These are phyloP conservation scores for Enteromius fasciolatus DNA, from an alignment of 2,797 vertebrate species.

Conservation along the genomic window DNA sequence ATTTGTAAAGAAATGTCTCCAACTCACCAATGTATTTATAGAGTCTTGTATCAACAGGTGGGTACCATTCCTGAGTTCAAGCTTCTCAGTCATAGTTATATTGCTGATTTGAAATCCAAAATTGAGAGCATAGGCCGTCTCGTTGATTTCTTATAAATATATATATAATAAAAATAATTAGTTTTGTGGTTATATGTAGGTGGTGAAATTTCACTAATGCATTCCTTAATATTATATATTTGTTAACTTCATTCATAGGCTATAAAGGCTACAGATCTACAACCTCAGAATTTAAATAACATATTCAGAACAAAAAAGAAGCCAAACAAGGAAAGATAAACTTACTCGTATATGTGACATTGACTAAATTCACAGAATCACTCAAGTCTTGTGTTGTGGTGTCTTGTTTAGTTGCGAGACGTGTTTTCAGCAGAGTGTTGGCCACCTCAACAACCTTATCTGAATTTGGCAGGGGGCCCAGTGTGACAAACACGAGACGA, in stretches of 20 bases:
- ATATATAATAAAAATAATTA: background rate
- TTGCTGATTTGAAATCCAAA: constrained; percentile 52
- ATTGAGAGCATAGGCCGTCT: constrained; percentile 34
- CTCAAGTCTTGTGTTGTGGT: background rate
- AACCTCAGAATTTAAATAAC: background rate
- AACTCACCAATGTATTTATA: constrained; percentile 53
- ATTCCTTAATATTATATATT: background rate
- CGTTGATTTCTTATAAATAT: constrained; percentile 31
- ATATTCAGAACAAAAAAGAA: background rate
- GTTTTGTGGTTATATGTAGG: background rate
- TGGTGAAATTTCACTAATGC: background rate
- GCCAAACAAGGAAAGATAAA: background rate
- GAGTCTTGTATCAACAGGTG: constrained; percentile 42
- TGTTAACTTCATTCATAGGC: background rate
- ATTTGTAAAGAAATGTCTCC: background rate
- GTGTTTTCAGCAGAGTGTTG: background rate
- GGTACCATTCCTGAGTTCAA: constrained; percentile 34
- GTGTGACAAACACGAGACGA: constrained; percentile 7
- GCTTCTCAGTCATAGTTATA: constrained; percentile 35
- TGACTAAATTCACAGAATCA: constrained; percentile 17
- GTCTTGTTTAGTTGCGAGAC: background rate
- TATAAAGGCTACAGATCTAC: background rate
- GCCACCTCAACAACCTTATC: background rate
- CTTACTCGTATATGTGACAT: background rate
- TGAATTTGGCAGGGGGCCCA: background rate